Base-by-base conservation (phyloP, 1,140 invertebrate genomes). In the Bombus haemorrhoidalis region DNA sequence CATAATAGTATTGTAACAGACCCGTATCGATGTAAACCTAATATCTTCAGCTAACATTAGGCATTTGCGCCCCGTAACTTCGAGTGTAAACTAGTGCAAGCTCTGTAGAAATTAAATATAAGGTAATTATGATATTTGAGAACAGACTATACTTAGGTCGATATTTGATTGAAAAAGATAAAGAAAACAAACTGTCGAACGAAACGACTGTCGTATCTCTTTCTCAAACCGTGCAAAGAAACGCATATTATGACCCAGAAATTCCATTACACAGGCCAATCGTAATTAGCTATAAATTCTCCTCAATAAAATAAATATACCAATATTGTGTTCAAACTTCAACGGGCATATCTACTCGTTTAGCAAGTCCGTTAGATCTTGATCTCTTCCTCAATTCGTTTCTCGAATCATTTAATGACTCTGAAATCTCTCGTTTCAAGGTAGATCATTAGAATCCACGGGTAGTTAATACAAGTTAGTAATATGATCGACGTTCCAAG, bases 1-100 rank as follows among this genome's bases (percentile, higher is more conserved):
- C 18, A 43, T 6, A 28, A 28, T 59, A 53, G 53, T 4, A n/a
- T 12, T 12, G 53, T n/a, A 59, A 76, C 53, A 76, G 59, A 59
- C 34, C 62, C 47, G 39, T 39, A 76, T 39, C 59, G 47, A 57
- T 28, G 43, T 10, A 32, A 76, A 39, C 10, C 53, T 39, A 62
- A 76, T 76, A 59, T n/a, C 73, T 75, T 25, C 59, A 41, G 32
- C 74, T 15, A 76, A 76, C 53, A 62, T 76, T 76, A n/a, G 34
- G 28, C 22, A 22, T 76, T 28, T 59, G 53, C 5, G 8, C n/a
- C 25, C 5, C 28, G 13, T 25, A 62, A 6, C 37, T n/a, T 62
- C 47, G 34, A 34, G 12, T n/a, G 41, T 62, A 39, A 76, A 76
- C 59, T 59, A 73, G 71, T n/a, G 5, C n/a, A 59, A 8, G 5